Conservation (phyloP, 2,888 invertebrate genomes). For the Acanthococcus lagerstroemiae region DNA sequence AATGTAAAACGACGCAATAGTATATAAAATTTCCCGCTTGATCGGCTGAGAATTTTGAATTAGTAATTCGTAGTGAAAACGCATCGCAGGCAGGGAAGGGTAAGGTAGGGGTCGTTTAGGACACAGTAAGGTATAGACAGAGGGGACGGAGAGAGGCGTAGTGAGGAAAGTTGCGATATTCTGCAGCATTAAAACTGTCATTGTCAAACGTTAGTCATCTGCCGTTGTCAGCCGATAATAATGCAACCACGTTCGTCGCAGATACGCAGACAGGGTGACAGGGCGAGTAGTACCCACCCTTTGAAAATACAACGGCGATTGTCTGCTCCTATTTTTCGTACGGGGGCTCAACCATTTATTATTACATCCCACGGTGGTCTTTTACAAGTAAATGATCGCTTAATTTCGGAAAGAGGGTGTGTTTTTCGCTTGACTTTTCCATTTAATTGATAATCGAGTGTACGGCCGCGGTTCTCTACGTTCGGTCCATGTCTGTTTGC, state of each 20-base stretch:
- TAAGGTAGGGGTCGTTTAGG: too few species aligned
- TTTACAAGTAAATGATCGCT: slow-evolving; percentile 29
- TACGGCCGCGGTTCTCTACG: not conserved
- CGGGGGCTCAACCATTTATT: slow-evolving; percentile 15
- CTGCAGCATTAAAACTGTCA: slow-evolving; percentile 11
- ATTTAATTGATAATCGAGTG: not conserved
- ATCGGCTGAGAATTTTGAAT: too few species aligned
- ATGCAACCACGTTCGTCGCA: slow-evolving; percentile 21
- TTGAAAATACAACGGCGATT: slow-evolving; percentile 5
- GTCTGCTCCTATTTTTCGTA: slow-evolving; percentile 10
- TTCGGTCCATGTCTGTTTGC: not conserved
- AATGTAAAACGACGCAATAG: too few species aligned
- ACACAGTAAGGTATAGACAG: too few species aligned
- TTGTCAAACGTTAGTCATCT: slow-evolving; percentile 26
- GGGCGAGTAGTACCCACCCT: not conserved
- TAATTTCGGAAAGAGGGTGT: slow-evolving; percentile 22
- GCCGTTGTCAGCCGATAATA: slow-evolving; percentile 30
- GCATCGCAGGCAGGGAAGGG: too few species aligned
- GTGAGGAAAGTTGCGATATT: not conserved
- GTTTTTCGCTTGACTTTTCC: not conserved
- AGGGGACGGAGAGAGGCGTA: too few species aligned
- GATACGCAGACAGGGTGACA: not conserved
- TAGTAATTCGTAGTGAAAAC: too few species aligned
- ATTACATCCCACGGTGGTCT: slow-evolving; percentile 13
- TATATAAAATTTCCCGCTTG: too few species aligned